Conservation (phyloP, 2,113 vertebrate genomes). For the Mustela nigripes region DNA sequence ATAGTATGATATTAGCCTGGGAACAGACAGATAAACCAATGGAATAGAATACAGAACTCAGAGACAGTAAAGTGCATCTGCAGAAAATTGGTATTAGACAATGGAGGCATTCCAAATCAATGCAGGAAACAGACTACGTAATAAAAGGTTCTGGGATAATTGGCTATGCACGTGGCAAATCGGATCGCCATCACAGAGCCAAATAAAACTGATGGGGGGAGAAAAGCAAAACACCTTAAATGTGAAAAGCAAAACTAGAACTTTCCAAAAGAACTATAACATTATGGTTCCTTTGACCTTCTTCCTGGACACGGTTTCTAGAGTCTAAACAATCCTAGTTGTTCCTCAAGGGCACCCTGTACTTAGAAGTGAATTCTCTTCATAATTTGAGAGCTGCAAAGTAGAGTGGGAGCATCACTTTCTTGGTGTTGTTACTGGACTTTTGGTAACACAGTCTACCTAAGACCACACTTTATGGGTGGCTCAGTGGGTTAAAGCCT, state of each 20-base stretch:
- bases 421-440: background rate
- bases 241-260: constrained; percentile 48
- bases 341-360: background rate
- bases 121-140: background rate
- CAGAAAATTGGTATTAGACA: background rate
- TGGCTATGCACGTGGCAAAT: background rate
- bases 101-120: background rate
- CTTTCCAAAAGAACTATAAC: constrained; percentile 43
- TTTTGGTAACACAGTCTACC: background rate
- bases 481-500: too few species aligned
- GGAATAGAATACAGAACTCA: background rate
- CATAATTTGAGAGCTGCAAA: background rate
- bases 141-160: background rate
- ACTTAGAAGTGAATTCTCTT: background rate
- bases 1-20: background rate
- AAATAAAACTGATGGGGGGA: background rate
- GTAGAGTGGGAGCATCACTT: background rate
- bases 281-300: background rate
- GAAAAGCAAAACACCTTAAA: background rate
- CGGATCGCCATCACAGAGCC: background rate
- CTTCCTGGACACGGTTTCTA: constrained; percentile 37
- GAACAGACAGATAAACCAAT: background rate
- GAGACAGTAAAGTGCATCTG: background rate
- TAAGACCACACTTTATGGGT: background rate
- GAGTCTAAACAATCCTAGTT: background rate